phyloP scores from a whole-genome alignment of 2,888 invertebrate species.

The Diploptera punctata region DNA sequence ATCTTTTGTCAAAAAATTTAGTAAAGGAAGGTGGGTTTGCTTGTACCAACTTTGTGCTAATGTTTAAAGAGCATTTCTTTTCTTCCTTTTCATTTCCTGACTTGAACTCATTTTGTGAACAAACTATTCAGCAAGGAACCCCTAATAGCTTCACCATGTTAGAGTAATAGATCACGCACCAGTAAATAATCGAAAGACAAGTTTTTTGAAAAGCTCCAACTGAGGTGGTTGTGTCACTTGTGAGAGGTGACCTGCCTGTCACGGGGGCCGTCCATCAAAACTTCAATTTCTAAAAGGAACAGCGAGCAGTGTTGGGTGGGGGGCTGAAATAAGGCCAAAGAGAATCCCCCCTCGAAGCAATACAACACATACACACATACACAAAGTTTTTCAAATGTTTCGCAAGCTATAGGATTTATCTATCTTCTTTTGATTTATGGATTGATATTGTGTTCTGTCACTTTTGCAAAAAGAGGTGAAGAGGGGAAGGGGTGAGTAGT shows the following conservation, averaged over 20 bases:
- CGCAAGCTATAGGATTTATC: conserved; percentile 50
- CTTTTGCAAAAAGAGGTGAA: conserved; percentile 22
- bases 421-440: conserved; percentile 56
- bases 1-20: conserved; percentile 48
- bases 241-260: conserved; percentile 29
- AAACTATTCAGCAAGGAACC: conserved; percentile 5
- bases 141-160: conserved; percentile 25
- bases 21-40: background rate
- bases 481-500: background rate
- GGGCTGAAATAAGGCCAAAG: conserved; percentile 21
- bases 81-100: background rate
- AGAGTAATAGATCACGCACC: conserved; percentile 25
- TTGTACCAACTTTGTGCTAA: background rate
- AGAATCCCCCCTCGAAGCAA: background rate
- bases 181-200: conserved; percentile 36
- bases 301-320: conserved; percentile 8
- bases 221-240: background rate
- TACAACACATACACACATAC: conserved; percentile 29
- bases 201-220: conserved; percentile 20
- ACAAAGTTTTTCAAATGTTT: conserved; percentile 39
- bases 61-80: background rate
- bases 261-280: conserved; percentile 42
- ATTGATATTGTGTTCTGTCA: conserved; percentile 53
- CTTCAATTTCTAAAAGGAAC: conserved; percentile 40
- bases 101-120: background rate